Percentiles rank a stretch among this genome's conserved stretches.
Conservation (phyloP, 2,797 vertebrate genomes). For the Hozukius guyotensis region DNA sequence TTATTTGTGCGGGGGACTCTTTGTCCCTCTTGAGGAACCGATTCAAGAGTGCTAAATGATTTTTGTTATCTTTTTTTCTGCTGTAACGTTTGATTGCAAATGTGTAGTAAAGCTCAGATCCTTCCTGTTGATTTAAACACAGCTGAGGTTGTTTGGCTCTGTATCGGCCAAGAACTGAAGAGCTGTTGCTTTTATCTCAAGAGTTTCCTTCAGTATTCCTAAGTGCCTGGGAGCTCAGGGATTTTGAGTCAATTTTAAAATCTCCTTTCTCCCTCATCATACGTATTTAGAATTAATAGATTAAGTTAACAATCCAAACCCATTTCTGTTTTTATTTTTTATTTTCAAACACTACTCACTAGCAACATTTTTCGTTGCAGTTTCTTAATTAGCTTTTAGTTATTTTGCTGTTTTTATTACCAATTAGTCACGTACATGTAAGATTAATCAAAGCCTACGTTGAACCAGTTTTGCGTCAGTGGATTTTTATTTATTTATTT, state of each 20-base stretch:
- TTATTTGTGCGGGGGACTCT: slow-evolving; percentile 56
- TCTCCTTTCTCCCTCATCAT: slow-evolving; percentile 32
- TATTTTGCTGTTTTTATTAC: slow-evolving; percentile 22
- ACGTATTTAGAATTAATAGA: slow-evolving; percentile 13
- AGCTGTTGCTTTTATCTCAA: slow-evolving; percentile 23
- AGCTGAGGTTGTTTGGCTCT: neutral
- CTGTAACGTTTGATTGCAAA: slow-evolving; percentile 12
- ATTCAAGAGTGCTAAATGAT: slow-evolving; percentile 75
- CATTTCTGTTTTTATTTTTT: neutral
- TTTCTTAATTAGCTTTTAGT: slow-evolving; percentile 32
- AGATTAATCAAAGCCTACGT: slow-evolving; percentile 21
- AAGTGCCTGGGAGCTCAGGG: slow-evolving; percentile 81
- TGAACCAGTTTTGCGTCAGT: slow-evolving; percentile 4
- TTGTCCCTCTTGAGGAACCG: slow-evolving; percentile 59
- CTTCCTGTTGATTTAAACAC: neutral
- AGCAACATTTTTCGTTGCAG: slow-evolving; percentile 12
- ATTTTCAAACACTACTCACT: slow-evolving; percentile 32
- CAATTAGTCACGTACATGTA: slow-evolving; percentile 2
- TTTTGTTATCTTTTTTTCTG: slow-evolving; percentile 23
- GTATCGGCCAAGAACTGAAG: slow-evolving; percentile 3
- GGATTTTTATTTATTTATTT: slow-evolving; percentile 68
- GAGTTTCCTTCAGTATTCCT: slow-evolving; percentile 37
- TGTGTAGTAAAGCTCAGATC: neutral
- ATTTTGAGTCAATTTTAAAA: slow-evolving; percentile 46
- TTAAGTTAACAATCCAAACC: slow-evolving; percentile 10